Evolutionary conservation across 2,888 invertebrate genomes (phyloP).

Genomic region (Ptilodon capucinus): DNA sequence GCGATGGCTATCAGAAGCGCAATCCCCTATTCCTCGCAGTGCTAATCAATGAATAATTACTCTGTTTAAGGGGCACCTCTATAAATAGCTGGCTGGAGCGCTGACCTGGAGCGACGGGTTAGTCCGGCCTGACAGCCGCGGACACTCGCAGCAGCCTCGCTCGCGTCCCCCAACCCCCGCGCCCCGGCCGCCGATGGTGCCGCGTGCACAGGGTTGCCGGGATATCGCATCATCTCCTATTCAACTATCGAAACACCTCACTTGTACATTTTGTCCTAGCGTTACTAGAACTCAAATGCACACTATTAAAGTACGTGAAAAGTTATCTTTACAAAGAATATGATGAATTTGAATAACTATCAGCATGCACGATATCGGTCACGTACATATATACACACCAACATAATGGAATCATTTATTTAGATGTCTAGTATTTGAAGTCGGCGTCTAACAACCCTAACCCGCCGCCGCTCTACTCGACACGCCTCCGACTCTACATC

Average conservation of each 20-base stretch:
- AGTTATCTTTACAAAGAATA: background rate
- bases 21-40: conserved; percentile 82
- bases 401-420: conserved; percentile 13
- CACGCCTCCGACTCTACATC: conserved; percentile 72
- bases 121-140: conserved; percentile 79
- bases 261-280: background rate
- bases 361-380: background rate
- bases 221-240: background rate
- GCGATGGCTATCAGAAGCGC: conserved; percentile 81
- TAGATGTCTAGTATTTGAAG: conserved; percentile 21
- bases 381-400: background rate
- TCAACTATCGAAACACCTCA: background rate
- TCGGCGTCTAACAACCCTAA: conserved; percentile 37
- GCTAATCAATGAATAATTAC: conserved; percentile 83
- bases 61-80: conserved; percentile 83
- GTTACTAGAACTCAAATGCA: background rate
- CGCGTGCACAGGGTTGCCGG: conserved; percentile 28
- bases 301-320: background rate
- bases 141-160: conserved; percentile 72
- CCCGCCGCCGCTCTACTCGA: conserved; percentile 53
- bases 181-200: conserved; percentile 28
- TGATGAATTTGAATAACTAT: background rate
- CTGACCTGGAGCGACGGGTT: conserved; percentile 82
- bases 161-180: conserved; percentile 39
- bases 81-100: conserved; percentile 82